A percentile compares a stretch with the other conserved stretches of the same genome.
These are phyloP conservation scores for Elephas maximus DNA, from an alignment of 2,113 vertebrate species.

Conservation along the genomic window DNA sequence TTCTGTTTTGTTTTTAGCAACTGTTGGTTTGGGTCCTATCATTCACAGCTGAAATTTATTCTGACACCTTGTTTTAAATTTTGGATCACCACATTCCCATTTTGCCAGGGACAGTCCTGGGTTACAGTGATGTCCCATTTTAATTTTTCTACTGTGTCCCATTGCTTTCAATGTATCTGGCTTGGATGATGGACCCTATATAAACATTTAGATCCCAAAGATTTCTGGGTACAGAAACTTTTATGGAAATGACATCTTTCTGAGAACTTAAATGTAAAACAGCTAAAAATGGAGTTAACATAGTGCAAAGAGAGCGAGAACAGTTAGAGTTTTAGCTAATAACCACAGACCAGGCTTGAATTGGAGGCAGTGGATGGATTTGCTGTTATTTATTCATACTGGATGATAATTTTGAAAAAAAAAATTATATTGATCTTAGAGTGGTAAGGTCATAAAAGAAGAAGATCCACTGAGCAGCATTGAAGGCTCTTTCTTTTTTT, in stretches of 20 bases:
- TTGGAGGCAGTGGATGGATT: not conserved
- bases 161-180: not conserved
- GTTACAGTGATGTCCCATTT: not conserved
- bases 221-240: not conserved
- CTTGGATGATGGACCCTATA: not conserved
- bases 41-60: not conserved
- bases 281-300: conserved; percentile 30
- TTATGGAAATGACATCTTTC: conserved; percentile 51
- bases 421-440: not conserved
- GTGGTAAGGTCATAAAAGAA: not conserved
- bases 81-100: not conserved
- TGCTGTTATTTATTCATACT: not conserved
- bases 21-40: not conserved
- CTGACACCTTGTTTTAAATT: not conserved
- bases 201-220: not conserved
- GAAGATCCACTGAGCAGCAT: accelerated
- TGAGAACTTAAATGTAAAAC: conserved; percentile 10
- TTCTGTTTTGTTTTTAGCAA: not conserved
- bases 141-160: not conserved
- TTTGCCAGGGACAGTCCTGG: not conserved
- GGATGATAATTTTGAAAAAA: not conserved
- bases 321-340: not conserved
- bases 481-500: not conserved
- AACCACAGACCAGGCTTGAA: not conserved
- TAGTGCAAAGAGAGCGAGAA: not conserved